Percentiles rank a stretch among this genome's conserved stretches.
These are phyloP conservation scores for Embiotoca jacksoni DNA, from an alignment of 2,113 vertebrate species.

Conservation along the genomic window DNA sequence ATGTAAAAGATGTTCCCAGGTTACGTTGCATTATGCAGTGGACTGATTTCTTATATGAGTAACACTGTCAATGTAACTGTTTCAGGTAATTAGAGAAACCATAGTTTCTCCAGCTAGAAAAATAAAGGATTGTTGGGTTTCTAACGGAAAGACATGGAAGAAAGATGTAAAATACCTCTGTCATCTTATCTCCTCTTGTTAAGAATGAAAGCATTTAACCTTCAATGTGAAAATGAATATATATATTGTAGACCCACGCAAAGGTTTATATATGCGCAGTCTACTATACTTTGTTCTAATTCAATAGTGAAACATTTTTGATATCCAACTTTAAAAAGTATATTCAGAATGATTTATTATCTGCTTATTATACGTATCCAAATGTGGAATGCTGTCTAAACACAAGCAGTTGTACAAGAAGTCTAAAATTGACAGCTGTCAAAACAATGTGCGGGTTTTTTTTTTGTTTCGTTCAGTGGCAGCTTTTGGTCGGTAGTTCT, in stretches of 20 bases:
- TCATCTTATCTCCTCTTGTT: too few species aligned
- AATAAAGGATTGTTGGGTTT: neutral
- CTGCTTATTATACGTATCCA: neutral
- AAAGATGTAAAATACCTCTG: too few species aligned
- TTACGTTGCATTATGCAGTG: neutral
- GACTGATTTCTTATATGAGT: constrained; percentile 19
- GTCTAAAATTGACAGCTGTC: too few species aligned
- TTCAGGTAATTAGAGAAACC: neutral
- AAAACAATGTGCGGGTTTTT: too few species aligned
- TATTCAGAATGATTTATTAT: neutral
- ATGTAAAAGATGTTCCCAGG: neutral
- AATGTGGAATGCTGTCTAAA: neutral
- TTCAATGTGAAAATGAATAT: neutral
- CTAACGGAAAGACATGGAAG: too few species aligned
- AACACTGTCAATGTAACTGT: constrained; percentile 1
- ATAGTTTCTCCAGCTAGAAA: neutral
- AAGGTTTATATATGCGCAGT: neutral
- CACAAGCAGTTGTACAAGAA: neutral
- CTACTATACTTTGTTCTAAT: neutral
- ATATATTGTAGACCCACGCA: neutral
- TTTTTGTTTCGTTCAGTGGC: too few species aligned
- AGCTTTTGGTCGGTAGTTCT: too few species aligned
- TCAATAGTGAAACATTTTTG: neutral
- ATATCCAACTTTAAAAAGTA: neutral
- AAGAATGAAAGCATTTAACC: too few species aligned